Base-by-base conservation (phyloP, 2,113 vertebrate species). In the Acrocephalus arundinaceus region DNA sequence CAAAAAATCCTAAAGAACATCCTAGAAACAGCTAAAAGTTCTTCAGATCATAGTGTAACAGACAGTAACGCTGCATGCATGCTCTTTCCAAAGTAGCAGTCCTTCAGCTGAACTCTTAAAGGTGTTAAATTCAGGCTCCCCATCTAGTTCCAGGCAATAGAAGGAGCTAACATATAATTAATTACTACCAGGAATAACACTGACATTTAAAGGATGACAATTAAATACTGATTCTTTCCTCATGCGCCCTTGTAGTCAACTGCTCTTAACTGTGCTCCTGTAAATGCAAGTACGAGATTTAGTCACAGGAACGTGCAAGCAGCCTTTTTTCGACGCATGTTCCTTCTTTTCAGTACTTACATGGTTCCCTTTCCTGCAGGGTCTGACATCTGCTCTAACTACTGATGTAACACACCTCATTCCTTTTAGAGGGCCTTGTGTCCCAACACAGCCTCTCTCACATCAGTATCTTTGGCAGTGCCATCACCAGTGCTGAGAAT, bases 241-340 rank as follows among this genome's bases (percentile, higher is more conserved):
- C 30, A n/a, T 11, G 16, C 14, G 66, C n/a, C 30, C 20, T 48
- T 55, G n/a, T 0, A 55, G 35, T 28, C 30, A 74, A 31, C 27
- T 20, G 19, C 48, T 75, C 37, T 81, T 63, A 87, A 52, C 43
- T 14, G 7, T 48, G 39, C 33, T 87, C 43, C 45, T 2, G 19
- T 58, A 89, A 93, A 73, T 35, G 3, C 12, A 73, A 85, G 65
- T 7, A 87, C 9, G 39, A 17, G 41, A 71, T n/a, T 80, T 43
- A 73, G 41, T 31, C 24, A 46, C 27, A 59, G 28, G 43, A 73
- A 55, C 0, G 0, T 15, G 18, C 15, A 39, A 76, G 41, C 8
- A 70, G 35, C 18, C 70, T 43, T 81, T 84, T 49, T 58, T 41
- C 49, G 48, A 55, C 19, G 18, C 15, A 13, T 8, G 24, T 33